Base-by-base conservation (phyloP, 2,888 invertebrate genomes). In the Aphodius granarius region DNA sequence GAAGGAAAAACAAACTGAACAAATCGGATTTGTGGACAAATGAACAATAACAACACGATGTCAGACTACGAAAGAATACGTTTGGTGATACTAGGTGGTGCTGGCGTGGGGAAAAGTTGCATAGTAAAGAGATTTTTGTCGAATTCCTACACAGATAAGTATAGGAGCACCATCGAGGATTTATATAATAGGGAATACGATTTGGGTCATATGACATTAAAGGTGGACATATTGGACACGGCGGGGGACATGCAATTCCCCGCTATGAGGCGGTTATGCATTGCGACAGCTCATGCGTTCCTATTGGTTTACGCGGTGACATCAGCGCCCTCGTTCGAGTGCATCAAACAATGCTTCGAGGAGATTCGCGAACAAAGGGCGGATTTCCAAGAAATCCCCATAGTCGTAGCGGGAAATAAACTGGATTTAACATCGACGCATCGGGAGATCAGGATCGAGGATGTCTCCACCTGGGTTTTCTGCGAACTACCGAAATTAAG, bases 191-290 rank as follows among this genome's bases (percentile, higher is more conserved):
- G 94, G 76, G 95, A 96, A 86, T 96, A 94, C 86, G 92, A 94
- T 83, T 89, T 95, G 76, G 94, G 94, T 65, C 91, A 91, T 23
- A 91, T 93, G 79, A 92, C 93, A 13, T 88, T 95, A 66, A 94
- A 94, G 89, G 91, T 94, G 81, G 94, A 95, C 85, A 93, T 95
- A 79, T 86, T 95, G 84, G 95, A 95, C 87, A 95, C 95, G 22
- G 93, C 93, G 80, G 95, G 96, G 19, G 95, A 95, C 85, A 92
- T 95, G 87, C 94, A 95, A 85, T 97, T 96, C 87, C 96, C 97
- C 6, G 96, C 96, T 75, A 97, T 97, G 96, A 89, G 96, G 78
- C 89, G 95, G 74, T 89, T 97, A 78, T 94, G 94, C 83, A 95
- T 97, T 82, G 94, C 95, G 63, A 95, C 94, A 2, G 96, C 96